A percentile compares a stretch with the other conserved stretches of the same genome.
phyloP scores from a whole-genome alignment of 2,888 invertebrate genomes.

The Gastrophysa polygoni region DNA sequence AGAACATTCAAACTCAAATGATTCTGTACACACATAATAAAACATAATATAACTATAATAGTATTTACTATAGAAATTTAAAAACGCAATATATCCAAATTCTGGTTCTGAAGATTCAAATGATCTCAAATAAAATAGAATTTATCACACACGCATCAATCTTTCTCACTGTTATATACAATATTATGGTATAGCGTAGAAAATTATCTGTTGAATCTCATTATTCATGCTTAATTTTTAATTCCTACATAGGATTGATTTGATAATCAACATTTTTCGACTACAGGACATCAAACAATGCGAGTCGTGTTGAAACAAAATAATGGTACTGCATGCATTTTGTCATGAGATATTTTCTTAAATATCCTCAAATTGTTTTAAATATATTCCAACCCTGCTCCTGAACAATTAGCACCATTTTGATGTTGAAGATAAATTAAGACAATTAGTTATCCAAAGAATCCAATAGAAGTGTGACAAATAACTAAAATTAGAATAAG shows the following conservation, averaged over 20 bases:
- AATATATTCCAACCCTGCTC: constrained; percentile 30
- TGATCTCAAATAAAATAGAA: constrained; percentile 28
- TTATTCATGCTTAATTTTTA: constrained; percentile 15
- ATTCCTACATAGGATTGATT: constrained; percentile 19
- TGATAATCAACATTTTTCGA: constrained; percentile 19
- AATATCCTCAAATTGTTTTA: constrained; percentile 35
- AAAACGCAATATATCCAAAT: constrained; percentile 14
- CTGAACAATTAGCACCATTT: constrained; percentile 37
- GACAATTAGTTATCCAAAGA: constrained; percentile 6
- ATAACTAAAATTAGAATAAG: constrained; percentile 27
- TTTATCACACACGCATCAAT: constrained; percentile 32
- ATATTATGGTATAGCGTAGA: constrained; percentile 40
- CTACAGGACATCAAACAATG: constrained; percentile 21
- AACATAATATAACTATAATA: constrained; percentile 36
- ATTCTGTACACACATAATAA: constrained; percentile 38
- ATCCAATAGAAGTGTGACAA: constrained; percentile 20
- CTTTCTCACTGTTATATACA: constrained; percentile 38
- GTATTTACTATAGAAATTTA: constrained; percentile 35
- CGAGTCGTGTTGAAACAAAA: not conserved
- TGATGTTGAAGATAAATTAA: constrained; percentile 17
- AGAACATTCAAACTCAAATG: constrained; percentile 40
- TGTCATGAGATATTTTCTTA: constrained; percentile 9
- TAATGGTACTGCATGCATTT: not conserved
- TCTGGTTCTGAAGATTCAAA: constrained; percentile 27
- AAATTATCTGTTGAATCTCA: constrained; percentile 33